phyloP scores from a whole-genome alignment of 2,888 invertebrate genomes.

The Patella ulyssiponensis region DNA sequence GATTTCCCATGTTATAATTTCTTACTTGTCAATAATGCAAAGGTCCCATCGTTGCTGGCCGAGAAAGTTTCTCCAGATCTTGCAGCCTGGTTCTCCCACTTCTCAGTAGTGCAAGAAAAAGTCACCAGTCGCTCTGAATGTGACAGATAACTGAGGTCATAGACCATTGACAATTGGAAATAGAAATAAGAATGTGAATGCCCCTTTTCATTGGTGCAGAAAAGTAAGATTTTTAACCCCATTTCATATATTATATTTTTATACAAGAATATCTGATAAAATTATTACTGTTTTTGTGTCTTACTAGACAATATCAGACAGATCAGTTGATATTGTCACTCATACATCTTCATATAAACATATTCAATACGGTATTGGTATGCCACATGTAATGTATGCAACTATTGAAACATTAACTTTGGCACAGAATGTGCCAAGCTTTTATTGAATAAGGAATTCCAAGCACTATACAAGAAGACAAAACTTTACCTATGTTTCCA shows the following conservation, averaged over 20 bases:
- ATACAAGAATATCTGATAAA: too few relatives aligned
- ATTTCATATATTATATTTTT: too few relatives aligned
- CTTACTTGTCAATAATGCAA: neutral
- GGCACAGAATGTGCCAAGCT: slow-evolving; percentile 1
- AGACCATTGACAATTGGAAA: too few relatives aligned
- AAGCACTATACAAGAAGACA: neutral
- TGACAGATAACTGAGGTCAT: too few relatives aligned
- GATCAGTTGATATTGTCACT: too few relatives aligned
- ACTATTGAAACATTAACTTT: neutral
- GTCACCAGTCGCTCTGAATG: neutral
- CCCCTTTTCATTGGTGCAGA: too few relatives aligned
- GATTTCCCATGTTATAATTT: slow-evolving; percentile 13
- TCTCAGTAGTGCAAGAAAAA: neutral
- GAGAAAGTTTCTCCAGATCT: slow-evolving; percentile 16
- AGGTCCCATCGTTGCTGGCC: too few relatives aligned
- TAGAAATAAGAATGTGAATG: too few relatives aligned
- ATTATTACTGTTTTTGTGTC: too few relatives aligned
- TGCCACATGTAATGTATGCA: neutral
- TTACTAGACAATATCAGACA: too few relatives aligned
- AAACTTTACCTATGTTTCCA: slow-evolving; percentile 60
- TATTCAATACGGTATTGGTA: neutral
- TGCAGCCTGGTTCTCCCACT: neutral
- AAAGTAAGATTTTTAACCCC: too few relatives aligned
- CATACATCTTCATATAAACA: too few relatives aligned
- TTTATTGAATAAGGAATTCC: neutral